Evolutionary conservation across 2,113 vertebrate genomes (phyloP).

Genomic region (Herpetotheres cachinnans): DNA sequence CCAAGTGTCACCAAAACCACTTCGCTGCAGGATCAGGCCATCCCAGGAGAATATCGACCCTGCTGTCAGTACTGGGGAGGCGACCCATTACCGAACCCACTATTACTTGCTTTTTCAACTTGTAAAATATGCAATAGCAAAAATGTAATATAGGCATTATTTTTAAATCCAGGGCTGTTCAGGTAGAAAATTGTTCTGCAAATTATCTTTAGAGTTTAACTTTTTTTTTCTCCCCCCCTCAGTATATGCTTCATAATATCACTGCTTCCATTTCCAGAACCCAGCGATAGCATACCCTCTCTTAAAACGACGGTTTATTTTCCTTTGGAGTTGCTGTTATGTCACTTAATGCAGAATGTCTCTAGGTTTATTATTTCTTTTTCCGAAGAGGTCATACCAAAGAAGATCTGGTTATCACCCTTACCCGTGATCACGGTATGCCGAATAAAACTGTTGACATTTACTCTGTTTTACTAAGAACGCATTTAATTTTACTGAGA

Average conservation of each 20-base stretch:
- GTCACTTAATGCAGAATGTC: neutral
- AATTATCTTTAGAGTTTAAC: neutral
- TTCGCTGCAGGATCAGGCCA: neutral
- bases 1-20: neutral
- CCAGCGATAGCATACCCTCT: neutral
- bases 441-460: neutral
- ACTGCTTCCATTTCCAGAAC: neutral
- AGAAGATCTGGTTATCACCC: neutral
- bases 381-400: neutral
- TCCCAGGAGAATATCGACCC: fast-evolving
- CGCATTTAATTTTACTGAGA: neutral
- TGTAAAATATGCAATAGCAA: neutral
- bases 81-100: fast-evolving
- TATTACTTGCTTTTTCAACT: neutral
- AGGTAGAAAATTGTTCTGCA: neutral
- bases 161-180: neutral
- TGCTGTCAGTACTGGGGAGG: fast-evolving
- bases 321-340: neutral
- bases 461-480: neutral
- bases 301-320: neutral
- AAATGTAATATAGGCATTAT: neutral
- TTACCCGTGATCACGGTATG: neutral
- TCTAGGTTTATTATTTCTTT: neutral
- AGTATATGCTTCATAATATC: neutral
- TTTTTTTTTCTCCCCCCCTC: neutral